These are phyloP conservation scores for Endotricha flammealis DNA, from an alignment of 2,888 invertebrate species.

Conservation along the genomic window DNA sequence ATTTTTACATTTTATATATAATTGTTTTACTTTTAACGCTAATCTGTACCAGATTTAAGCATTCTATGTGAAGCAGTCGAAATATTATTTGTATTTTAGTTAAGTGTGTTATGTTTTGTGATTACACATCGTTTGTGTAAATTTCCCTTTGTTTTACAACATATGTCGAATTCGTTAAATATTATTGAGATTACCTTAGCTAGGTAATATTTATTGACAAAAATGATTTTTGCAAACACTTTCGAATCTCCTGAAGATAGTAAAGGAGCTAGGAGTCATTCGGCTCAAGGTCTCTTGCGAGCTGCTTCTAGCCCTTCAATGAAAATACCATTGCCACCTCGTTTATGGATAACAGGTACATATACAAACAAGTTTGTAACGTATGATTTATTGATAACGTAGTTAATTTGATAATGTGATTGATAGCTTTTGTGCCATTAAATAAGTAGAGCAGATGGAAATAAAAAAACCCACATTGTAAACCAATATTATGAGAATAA, in stretches of 20 bases:
- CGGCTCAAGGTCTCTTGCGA: conserved; percentile 61
- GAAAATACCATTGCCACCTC: conserved; percentile 74
- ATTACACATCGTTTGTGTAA: conserved; percentile 31
- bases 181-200: conserved; percentile 42
- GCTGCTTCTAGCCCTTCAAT: conserved; percentile 53
- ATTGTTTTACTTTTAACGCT: conserved; percentile 63
- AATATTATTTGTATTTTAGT: conserved; percentile 34
- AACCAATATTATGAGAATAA: too few relatives aligned
- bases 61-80: conserved; percentile 36
- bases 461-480: too few relatives aligned
- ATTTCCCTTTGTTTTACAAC: conserved; percentile 55
- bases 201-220: conserved; percentile 34
- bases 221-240: conserved; percentile 48
- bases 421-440: too few relatives aligned
- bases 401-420: too few relatives aligned
- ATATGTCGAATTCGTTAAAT: conserved; percentile 59
- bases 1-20: conserved; percentile 68
- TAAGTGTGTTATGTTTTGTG: conserved; percentile 33
- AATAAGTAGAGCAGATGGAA: too few relatives aligned
- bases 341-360: conserved; percentile 70
- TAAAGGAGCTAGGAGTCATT: conserved; percentile 57
- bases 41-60: conserved; percentile 61
- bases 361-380: not conserved
- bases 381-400: too few relatives aligned
- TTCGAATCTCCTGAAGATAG: conserved; percentile 32